Percentiles rank a stretch among this genome's conserved stretches.
Evolutionary conservation across 2,888 invertebrate species (phyloP).

Genomic region (Hymenopus coronatus): DNA sequence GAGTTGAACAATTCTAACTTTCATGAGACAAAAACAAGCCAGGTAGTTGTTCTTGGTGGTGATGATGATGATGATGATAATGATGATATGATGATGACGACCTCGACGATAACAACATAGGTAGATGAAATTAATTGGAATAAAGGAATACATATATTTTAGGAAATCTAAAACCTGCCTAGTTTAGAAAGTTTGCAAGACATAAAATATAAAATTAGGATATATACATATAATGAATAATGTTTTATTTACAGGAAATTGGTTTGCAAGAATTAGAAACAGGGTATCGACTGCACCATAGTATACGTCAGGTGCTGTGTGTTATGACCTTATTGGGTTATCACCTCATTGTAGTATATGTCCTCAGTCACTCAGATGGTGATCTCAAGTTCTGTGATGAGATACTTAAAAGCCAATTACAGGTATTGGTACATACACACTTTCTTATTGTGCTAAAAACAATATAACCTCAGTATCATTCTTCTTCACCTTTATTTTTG

Average conservation of each 20-base stretch:
- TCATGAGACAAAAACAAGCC: no score
- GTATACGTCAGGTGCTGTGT: constrained; percentile 82
- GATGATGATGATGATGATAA: no score
- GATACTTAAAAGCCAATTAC: constrained; percentile 71
- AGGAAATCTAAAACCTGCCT: no score
- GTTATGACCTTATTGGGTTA: constrained; percentile 82
- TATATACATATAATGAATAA: background rate
- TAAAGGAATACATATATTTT: no score
- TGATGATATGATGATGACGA: no score
- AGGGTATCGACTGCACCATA: constrained; percentile 67
- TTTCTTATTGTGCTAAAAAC: background rate
- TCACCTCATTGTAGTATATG: constrained; percentile 79
- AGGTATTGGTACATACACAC: constrained; percentile 43
- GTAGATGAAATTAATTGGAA: no score
- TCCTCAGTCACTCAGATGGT: constrained; percentile 76
- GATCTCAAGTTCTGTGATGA: constrained; percentile 73
- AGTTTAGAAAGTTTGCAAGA: background rate
- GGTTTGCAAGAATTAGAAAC: constrained; percentile 72
- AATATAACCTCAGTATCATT: background rate
- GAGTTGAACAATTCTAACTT: no score
- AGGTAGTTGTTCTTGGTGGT: no score
- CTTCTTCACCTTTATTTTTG: background rate
- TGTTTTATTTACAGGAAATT: constrained; percentile 52
- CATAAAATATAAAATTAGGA: background rate
- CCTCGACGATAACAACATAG: no score